Conservation (phyloP, 2,888 invertebrate species). For the Spodoptera exigua region DNA sequence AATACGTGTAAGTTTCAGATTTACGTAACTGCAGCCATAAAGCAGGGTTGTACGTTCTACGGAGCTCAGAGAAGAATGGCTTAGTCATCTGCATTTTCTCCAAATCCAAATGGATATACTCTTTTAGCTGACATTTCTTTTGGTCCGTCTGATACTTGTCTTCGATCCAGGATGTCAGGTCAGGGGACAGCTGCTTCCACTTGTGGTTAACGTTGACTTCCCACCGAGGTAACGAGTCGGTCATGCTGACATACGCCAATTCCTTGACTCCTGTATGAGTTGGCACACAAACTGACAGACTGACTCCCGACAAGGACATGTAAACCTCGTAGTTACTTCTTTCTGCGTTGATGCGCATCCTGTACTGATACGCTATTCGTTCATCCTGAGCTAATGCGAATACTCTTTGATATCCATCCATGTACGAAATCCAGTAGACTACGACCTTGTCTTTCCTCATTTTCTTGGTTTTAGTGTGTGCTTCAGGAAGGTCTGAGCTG, state of each 20-base stretch:
- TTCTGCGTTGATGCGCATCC: slow-evolving; percentile 90
- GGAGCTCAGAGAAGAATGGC: slow-evolving; percentile 94
- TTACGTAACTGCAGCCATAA: slow-evolving; percentile 92
- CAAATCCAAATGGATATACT: slow-evolving; percentile 94
- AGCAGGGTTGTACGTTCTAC: slow-evolving; percentile 93
- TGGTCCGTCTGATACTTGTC: slow-evolving; percentile 92
- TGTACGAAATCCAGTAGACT: slow-evolving; percentile 94
- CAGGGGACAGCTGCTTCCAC: slow-evolving; percentile 94
- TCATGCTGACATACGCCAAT: slow-evolving; percentile 91
- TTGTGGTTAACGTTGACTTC: slow-evolving; percentile 94
- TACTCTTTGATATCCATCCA: slow-evolving; percentile 93
- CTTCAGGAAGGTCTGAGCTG: slow-evolving; percentile 81
- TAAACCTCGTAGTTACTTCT: slow-evolving; percentile 91
- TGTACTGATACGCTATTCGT: slow-evolving; percentile 90
- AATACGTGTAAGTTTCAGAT: slow-evolving; percentile 91
- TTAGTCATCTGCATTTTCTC: slow-evolving; percentile 96
- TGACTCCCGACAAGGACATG: slow-evolving; percentile 92
- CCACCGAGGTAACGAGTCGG: slow-evolving; percentile 93
- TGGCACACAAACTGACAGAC: slow-evolving; percentile 89
- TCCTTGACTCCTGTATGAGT: slow-evolving; percentile 87
- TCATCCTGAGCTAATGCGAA: slow-evolving; percentile 94
- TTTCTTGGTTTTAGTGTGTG: slow-evolving; percentile 87
- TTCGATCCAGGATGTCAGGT: slow-evolving; percentile 94
- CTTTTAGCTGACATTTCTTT: slow-evolving; percentile 93
- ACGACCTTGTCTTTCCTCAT: slow-evolving; percentile 93